Evolutionary conservation across 2,888 invertebrate species (phyloP).

Genomic region (Lithophane leautieri): DNA sequence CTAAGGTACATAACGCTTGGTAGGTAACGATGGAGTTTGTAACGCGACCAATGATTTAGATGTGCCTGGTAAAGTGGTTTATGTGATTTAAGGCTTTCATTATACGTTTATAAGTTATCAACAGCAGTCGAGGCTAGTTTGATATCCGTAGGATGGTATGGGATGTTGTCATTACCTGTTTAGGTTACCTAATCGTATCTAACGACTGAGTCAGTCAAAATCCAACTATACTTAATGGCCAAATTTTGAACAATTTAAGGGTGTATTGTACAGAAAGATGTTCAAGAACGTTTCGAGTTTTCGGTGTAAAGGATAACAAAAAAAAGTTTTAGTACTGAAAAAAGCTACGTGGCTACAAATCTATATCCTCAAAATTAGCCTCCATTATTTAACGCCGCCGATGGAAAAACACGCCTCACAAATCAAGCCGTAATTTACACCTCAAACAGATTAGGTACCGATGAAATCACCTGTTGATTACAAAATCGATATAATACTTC

Average conservation of each 20-base stretch:
- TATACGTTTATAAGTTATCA: background rate
- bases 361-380: background rate
- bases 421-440: constrained; percentile 45
- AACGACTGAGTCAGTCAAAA: no score
- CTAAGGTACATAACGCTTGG: background rate
- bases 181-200: no score
- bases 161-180: background rate
- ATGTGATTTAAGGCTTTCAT: constrained; percentile 9
- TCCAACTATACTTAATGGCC: background rate
- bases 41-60: constrained; percentile 22
- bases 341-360: background rate
- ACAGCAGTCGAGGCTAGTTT: background rate
- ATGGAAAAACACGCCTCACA: constrained; percentile 29
- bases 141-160: background rate
- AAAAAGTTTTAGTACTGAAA: background rate
- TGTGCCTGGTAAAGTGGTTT: background rate
- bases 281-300: background rate
- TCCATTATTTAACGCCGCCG: background rate
- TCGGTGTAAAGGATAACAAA: background rate
- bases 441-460: constrained; percentile 34
- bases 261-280: background rate
- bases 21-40: background rate
- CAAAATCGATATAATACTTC: constrained; percentile 48
- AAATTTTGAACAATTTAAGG: background rate
- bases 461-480: constrained; percentile 55